Conservation (phyloP, 2,113 vertebrate species). For the Corythornis cristatus region DNA sequence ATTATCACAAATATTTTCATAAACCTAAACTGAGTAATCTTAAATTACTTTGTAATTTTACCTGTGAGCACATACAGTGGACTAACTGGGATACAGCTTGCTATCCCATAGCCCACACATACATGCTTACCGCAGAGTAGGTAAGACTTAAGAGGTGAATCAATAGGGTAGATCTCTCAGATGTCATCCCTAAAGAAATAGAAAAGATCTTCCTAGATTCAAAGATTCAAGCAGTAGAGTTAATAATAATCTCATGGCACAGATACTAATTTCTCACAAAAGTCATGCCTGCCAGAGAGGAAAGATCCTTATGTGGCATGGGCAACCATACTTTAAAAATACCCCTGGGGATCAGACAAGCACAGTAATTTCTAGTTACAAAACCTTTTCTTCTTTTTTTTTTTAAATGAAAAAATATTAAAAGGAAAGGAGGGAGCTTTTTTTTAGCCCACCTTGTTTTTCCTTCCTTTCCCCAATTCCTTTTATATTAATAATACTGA, state of each 20-base stretch:
- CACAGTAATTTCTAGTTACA: background rate
- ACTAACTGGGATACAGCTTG: conserved; percentile 33
- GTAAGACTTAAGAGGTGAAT: background rate
- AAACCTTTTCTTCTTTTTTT: background rate
- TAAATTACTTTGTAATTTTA: background rate
- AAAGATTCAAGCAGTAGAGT: background rate
- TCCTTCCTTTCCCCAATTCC: background rate
- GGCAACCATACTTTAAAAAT: background rate
- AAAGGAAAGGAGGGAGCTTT: background rate
- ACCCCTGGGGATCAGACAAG: background rate
- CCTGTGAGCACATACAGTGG: background rate
- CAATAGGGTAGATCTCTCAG: background rate
- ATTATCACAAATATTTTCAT: conserved; percentile 7
- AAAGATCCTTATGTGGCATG: background rate
- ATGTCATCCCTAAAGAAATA: background rate
- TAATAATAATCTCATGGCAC: background rate
- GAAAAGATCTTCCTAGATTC: background rate
- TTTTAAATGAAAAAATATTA: background rate
- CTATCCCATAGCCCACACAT: background rate
- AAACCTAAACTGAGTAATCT: background rate
- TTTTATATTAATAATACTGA: background rate
- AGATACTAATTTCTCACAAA: background rate
- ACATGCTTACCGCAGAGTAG: background rate
- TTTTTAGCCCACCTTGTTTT: background rate
- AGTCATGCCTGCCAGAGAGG: background rate